Evolutionary conservation across 2,113 vertebrate species (phyloP).

Genomic region (Ciconia stormi): DNA sequence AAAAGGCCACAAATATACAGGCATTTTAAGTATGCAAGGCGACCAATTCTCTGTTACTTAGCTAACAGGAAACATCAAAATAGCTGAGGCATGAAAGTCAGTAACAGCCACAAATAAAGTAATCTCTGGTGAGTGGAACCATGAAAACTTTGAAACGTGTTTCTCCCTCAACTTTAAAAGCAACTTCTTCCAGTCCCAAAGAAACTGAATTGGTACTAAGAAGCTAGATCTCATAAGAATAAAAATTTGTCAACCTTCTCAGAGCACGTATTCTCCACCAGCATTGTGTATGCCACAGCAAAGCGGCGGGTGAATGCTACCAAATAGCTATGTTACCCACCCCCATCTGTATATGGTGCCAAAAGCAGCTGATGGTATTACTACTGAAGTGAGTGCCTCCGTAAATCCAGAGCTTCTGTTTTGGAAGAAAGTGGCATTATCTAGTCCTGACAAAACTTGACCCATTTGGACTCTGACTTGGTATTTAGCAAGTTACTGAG

Average conservation of each 20-base stretch:
- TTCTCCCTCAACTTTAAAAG: not conserved
- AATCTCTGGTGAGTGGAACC: not conserved
- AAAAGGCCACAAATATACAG: not conserved
- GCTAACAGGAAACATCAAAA: constrained; percentile 27
- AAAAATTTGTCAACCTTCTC: not conserved
- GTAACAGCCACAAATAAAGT: constrained; percentile 2
- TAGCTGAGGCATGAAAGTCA: constrained; percentile 29
- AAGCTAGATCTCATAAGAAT: not conserved
- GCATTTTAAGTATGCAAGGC: not conserved
- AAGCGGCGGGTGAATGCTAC: not conserved
- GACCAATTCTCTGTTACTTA: not conserved
- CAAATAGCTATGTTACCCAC: not conserved
- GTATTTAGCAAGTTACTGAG: not conserved
- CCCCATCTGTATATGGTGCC: not conserved
- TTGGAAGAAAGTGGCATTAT: not conserved
- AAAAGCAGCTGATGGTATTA: not conserved
- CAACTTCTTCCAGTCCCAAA: not conserved
- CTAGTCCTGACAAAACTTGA: not conserved
- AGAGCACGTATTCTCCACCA: not conserved
- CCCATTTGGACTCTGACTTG: not conserved
- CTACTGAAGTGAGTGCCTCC: not conserved
- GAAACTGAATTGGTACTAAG: not conserved
- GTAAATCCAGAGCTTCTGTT: not conserved
- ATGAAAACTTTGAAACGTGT: not conserved
- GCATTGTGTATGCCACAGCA: not conserved